Evolutionary conservation across 2,113 vertebrate genomes (phyloP), one percentile per base, ranked within the genome.

Genomic region (Propithecus coquereli): DNA sequence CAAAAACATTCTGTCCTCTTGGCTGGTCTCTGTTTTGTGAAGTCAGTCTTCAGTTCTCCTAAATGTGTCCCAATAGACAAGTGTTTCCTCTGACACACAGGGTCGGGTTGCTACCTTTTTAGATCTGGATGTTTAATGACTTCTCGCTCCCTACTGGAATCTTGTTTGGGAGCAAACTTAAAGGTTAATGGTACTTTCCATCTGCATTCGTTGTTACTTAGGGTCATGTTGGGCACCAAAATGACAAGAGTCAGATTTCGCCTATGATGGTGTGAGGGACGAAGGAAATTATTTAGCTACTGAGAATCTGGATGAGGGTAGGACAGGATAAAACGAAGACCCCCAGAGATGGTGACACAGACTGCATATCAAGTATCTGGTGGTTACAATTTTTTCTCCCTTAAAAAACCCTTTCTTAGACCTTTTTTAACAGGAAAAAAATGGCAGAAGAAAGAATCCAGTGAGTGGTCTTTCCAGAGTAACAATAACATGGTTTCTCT

Each of bases 1-100:
- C 25, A 70, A 77, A 95, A 95, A n/a, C 63, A 73, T 70, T 91
- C 30, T 70, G n/a, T 91, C 34, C 47, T 90, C 45, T 54, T 93
- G 10, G 70, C 57, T 93, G 34, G 8, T 79, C n/a, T 77, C 34
- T 54, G 2, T 66, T 85, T 95, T 65, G 47, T 43, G 57, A 95
- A 93, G 65, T 59, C 71, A 82, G 5, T 47, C 81, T 73, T 76
- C 50, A 68, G 23, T 14, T 81, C 17, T 16, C 12, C 13, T 87
- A 52, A 11, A 65, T 8, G 37, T 37, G 34, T 5, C 43, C n/a
- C 18, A 27, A 17, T 70, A 63, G 92, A 50, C 71, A 83, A 73
- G 34, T 20, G 6, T 45, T 68, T 1, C 52, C 94, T 79, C 34
- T 59, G 47, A 23, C 7, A 54, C 57, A 27, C 5, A 18, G n/a